These are phyloP conservation scores for Melinaea marsaeus DNA, from an alignment of 2,888 invertebrate species.

Conservation along the genomic window DNA sequence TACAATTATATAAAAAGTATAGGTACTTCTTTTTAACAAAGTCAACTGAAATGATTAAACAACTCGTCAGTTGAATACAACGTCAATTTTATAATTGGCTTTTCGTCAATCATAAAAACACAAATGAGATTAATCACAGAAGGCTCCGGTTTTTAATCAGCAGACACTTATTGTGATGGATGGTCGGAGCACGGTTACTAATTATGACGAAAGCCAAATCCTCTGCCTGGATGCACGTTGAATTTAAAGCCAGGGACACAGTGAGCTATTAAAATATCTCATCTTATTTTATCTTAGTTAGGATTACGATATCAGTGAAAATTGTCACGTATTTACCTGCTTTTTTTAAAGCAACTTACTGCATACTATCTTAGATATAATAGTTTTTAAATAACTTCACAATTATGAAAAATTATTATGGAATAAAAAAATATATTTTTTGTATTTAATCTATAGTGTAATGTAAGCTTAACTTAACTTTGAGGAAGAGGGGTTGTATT, in stretches of 20 bases:
- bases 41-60: not conserved
- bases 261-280: not conserved
- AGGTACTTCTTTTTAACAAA: not conserved
- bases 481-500: not conserved
- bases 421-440: not conserved
- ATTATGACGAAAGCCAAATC: conserved; percentile 19
- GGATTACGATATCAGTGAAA: too few relatives aligned
- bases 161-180: conserved; percentile 33
- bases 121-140: conserved; percentile 20
- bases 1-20: too few relatives aligned
- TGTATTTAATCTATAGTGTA: not conserved
- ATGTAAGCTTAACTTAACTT: not conserved
- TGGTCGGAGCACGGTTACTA: conserved; percentile 21
- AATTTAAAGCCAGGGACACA: conserved; percentile 1
- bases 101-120: not conserved
- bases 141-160: conserved; percentile 30
- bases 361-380: too few relatives aligned
- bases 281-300: too few relatives aligned
- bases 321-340: too few relatives aligned
- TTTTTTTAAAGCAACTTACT: too few relatives aligned
- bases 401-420: too few relatives aligned
- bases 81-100: not conserved
- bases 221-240: conserved; percentile 6
- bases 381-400: too few relatives aligned
- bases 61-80: not conserved